phyloP scores from a whole-genome alignment of 2,113 vertebrate species.

The Oreocharis arfaki region DNA sequence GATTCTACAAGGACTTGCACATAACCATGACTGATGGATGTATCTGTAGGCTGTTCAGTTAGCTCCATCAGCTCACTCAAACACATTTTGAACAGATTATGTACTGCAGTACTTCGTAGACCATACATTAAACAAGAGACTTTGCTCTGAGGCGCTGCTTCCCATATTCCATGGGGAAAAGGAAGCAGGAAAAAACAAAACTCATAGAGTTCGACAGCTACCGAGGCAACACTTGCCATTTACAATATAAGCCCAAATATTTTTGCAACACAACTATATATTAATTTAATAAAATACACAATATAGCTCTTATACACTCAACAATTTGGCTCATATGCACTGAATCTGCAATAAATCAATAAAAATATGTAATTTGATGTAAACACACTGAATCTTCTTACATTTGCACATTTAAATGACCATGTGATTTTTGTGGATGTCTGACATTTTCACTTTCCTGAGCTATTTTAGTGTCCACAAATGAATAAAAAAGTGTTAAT shows the following conservation, averaged over 20 bases:
- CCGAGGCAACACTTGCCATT: constrained; percentile 99
- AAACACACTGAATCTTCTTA: constrained; percentile 99
- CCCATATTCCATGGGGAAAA: constrained; percentile 85
- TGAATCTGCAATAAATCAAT: constrained; percentile 99
- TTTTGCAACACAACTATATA: constrained; percentile 99
- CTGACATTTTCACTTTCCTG: constrained; percentile 89
- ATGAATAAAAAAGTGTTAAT: constrained; percentile 71
- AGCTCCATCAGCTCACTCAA: constrained; percentile 85
- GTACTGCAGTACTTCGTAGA: constrained; percentile 83
- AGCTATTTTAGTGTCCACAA: constrained; percentile 95
- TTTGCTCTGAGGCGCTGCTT: constrained; percentile 89
- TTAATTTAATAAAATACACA: constrained; percentile 99
- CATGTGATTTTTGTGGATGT: constrained; percentile 87
- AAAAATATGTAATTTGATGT: constrained; percentile 99
- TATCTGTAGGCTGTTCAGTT: constrained; percentile 70
- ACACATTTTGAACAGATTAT: constrained; percentile 92
- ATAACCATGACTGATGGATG: constrained; percentile 71
- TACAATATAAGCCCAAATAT: constrained; percentile 99
- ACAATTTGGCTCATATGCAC: constrained; percentile 99
- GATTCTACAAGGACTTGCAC: constrained; percentile 78
- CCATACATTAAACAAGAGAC: constrained; percentile 88
- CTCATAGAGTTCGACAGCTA: constrained; percentile 99
- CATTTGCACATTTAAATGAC: constrained; percentile 98
- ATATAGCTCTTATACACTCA: constrained; percentile 99
- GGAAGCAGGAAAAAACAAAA: constrained; percentile 92